A percentile compares a stretch with the other conserved stretches of the same genome.
Conservation (phyloP, 2,888 invertebrate genomes). For the Linnaemya vulpina region DNA sequence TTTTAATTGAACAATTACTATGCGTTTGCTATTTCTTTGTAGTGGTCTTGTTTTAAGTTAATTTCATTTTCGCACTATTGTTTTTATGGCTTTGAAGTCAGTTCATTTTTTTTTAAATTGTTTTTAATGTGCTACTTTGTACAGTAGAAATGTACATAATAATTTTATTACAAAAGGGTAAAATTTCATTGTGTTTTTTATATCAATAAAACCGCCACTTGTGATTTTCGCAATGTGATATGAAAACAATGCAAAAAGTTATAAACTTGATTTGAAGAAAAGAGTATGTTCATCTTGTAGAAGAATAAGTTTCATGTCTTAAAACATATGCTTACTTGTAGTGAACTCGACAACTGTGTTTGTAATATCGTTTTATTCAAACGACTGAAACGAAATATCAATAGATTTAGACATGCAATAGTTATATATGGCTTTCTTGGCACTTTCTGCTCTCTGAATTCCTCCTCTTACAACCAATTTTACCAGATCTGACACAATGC, state of each 20-base stretch:
- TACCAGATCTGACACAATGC: too few relatives aligned
- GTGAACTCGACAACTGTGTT: not conserved
- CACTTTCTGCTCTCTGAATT: too few relatives aligned
- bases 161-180: constrained; percentile 12
- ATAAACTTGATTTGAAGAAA: constrained; percentile 7
- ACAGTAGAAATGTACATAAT: not conserved
- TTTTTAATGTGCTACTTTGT: not conserved
- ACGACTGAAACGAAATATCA: not conserved
- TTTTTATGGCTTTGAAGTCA: constrained; percentile 33
- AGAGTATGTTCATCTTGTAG: not conserved
- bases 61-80: constrained; percentile 57
- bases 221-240: constrained; percentile 20
- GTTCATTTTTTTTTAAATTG: not conserved
- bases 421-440: too few relatives aligned
- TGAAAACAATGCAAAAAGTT: constrained; percentile 26
- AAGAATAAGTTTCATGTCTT: not conserved
- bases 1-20: constrained; percentile 53
- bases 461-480: too few relatives aligned
- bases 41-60: not conserved
- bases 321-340: too few relatives aligned
- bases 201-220: constrained; percentile 19
- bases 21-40: constrained; percentile 37
- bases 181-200: constrained; percentile 12
- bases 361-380: not conserved
- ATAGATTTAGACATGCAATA: too few relatives aligned